Evolutionary conservation across 2,797 vertebrate species (phyloP).

Genomic region (Orestias chungarensis): DNA sequence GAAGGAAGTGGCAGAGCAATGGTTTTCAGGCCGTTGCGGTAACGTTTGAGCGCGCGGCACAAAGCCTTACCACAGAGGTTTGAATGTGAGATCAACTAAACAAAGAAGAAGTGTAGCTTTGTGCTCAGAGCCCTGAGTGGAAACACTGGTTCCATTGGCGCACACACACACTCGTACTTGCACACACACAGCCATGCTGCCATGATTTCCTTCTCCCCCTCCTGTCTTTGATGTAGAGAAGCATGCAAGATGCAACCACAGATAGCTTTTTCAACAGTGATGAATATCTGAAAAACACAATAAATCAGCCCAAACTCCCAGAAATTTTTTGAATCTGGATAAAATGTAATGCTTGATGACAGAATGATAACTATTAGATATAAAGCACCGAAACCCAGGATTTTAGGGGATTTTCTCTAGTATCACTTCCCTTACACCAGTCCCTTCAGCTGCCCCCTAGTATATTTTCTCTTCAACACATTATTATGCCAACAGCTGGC

Average conservation of each 20-base stretch:
- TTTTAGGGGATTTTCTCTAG: conserved; percentile 19
- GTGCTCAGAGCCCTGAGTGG: conserved; percentile 23
- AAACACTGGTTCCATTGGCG: conserved; percentile 35
- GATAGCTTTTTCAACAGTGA: conserved; percentile 38
- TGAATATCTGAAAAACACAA: conserved; percentile 24
- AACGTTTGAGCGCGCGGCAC: conserved; percentile 29
- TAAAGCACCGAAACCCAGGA: conserved; percentile 34
- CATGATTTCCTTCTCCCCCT: background rate
- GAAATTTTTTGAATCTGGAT: conserved; percentile 42
- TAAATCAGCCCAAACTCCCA: conserved; percentile 34
- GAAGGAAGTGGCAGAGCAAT: conserved; percentile 57
- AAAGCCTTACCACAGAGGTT: conserved; percentile 34
- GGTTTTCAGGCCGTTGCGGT: conserved; percentile 59
- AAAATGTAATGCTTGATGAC: conserved; percentile 48
- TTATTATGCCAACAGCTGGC: conserved; percentile 58
- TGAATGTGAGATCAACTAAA: conserved; percentile 64
- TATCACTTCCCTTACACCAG: background rate
- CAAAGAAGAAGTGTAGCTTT: conserved; percentile 45
- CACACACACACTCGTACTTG: conserved; percentile 11
- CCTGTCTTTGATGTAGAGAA: conserved; percentile 37
- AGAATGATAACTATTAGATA: conserved; percentile 39
- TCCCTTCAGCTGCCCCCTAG: conserved; percentile 8
- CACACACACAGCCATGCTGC: conserved; percentile 14
- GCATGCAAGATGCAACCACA: conserved; percentile 34
- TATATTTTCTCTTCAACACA: conserved; percentile 29